A percentile compares a stretch with the other conserved stretches of the same genome.
Evolutionary conservation across 2,113 vertebrate species (phyloP).

Genomic region (Podarcis muralis): DNA sequence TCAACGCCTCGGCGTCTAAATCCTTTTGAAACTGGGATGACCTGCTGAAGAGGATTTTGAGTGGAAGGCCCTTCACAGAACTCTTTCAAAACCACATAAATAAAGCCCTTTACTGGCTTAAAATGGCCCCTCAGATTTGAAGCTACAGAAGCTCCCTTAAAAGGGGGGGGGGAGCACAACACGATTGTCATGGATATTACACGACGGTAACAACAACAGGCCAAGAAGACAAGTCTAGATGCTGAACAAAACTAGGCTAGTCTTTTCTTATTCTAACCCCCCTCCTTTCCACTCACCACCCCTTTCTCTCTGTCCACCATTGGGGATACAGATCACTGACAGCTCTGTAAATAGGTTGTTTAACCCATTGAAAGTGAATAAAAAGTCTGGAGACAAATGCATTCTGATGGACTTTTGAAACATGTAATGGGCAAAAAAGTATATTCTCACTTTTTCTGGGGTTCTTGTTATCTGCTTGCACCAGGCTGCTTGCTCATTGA

Average conservation of each 20-base stretch:
- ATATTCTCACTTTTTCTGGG: constrained; percentile 62
- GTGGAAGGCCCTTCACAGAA: constrained; percentile 92
- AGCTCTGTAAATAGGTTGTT: constrained; percentile 99
- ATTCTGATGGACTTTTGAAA: constrained; percentile 92
- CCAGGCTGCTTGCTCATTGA: constrained; percentile 26
- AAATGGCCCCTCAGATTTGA: constrained; percentile 96
- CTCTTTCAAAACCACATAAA: constrained; percentile 99
- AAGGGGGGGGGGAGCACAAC: constrained; percentile 77
- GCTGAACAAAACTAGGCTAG: constrained; percentile 89
- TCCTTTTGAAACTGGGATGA: constrained; percentile 92
- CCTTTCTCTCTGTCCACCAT: constrained; percentile 58
- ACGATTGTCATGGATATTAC: constrained; percentile 99
- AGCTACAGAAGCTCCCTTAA: constrained; percentile 85
- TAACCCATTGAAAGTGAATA: constrained; percentile 99
- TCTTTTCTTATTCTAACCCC: constrained; percentile 75
- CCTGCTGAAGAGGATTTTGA: constrained; percentile 92
- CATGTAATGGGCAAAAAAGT: constrained; percentile 83
- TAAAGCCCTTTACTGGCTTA: constrained; percentile 97
- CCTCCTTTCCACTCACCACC: too few relatives aligned
- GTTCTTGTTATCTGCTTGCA: background rate
- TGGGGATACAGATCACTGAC: constrained; percentile 90
- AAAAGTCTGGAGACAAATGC: constrained; percentile 89
- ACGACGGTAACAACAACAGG: constrained; percentile 94
- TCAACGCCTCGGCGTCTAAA: constrained; percentile 87
- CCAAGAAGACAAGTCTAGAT: constrained; percentile 90